phyloP scores from a whole-genome alignment of 1,140 invertebrate species.

The Macrostomum lignano region DNA sequence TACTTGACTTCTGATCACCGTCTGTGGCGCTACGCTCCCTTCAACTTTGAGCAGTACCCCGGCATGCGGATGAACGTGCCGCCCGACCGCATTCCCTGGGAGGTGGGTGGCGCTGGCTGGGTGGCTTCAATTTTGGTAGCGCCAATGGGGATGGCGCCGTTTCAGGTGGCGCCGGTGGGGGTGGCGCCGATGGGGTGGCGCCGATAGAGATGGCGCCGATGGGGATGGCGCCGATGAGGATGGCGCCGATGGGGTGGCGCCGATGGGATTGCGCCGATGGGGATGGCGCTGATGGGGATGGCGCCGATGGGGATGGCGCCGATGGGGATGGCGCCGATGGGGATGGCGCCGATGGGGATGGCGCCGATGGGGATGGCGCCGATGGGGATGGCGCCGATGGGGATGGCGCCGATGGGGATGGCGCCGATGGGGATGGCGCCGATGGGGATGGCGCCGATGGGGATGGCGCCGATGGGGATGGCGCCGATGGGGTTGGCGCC shows the following conservation, averaged over 20 bases:
- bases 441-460: no score
- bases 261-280: neutral
- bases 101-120: constrained; percentile 11
- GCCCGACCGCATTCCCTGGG: constrained; percentile 48
- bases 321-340: no score
- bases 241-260: neutral
- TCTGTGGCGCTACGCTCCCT: constrained; percentile 1
- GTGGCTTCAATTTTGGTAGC: neutral
- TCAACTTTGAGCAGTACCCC: constrained; percentile 5
- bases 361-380: no score
- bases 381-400: no score
- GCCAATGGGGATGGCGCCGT: neutral
- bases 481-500: constrained; percentile 52
- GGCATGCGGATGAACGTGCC: constrained; percentile 36
- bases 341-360: no score
- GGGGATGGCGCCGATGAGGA: neutral
- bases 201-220: neutral
- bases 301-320: no score
- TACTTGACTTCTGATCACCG: constrained; percentile 1
- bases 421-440: no score
- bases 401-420: no score
- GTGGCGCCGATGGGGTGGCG: neutral
- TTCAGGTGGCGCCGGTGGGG: neutral
- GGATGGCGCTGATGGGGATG: neutral
- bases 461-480: no score